A percentile compares a stretch with the other conserved stretches of the same genome.
Conservation (phyloP, 30 jellyfish, hydroid and myxozoan species). For the Haliclystus octoradiatus region DNA sequence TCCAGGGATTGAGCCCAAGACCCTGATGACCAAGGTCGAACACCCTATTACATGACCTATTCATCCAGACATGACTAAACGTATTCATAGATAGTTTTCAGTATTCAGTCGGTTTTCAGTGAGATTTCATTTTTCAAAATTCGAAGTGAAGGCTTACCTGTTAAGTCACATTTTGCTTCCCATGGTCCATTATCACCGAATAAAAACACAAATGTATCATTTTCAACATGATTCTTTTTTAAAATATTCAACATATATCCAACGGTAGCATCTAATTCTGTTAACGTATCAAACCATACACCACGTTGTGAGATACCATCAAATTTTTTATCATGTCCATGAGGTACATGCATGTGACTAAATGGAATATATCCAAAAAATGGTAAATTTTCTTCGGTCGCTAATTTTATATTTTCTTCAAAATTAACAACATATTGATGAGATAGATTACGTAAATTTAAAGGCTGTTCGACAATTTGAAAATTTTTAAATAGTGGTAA, state of each 20-base stretch:
- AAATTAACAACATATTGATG: not conserved
- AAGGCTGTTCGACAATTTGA: not conserved
- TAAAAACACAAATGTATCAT: not conserved
- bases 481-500: not conserved
- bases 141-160: no score
- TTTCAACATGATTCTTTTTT: not conserved
- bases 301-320: no score
- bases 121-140: no score
- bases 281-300: not conserved
- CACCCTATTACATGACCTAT: no score
- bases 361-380: slow-evolving; percentile 12
- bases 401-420: not conserved
- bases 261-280: not conserved
- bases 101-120: no score
- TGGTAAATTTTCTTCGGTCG: not conserved
- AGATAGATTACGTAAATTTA: not conserved
- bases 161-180: slow-evolving; percentile 4
- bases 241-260: not conserved
- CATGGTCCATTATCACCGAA: slow-evolving; percentile 13
- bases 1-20: no score
- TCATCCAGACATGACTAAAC: no score
- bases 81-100: no score
- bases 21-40: no score
- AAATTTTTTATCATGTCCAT: not conserved
- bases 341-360: slow-evolving; percentile 3